Percentiles rank a stretch among this genome's conserved stretches.
Conservation (phyloP, 2,797 vertebrate genomes). For the Sebastes minor region DNA sequence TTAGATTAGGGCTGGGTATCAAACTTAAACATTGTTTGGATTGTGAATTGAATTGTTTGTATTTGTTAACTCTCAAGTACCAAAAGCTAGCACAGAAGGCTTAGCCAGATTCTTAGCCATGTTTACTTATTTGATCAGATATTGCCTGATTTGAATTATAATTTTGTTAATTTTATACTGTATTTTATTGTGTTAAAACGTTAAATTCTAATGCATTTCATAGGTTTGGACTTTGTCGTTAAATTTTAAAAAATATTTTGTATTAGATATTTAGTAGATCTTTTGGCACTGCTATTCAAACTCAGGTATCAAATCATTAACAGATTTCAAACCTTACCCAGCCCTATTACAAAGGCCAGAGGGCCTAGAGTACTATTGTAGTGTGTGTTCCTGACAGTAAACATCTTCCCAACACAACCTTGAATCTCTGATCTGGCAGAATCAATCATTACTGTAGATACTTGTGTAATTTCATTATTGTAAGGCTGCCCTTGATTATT, state of each 20-base stretch:
- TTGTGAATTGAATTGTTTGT: constrained; percentile 1
- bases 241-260: neutral
- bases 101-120: neutral
- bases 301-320: neutral
- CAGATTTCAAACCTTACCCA: constrained; percentile 30
- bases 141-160: constrained; percentile 20
- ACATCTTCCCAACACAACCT: neutral
- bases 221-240: neutral
- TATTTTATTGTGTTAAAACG: constrained; percentile 27
- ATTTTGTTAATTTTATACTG: constrained; percentile 55
- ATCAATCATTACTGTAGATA: constrained; percentile 30
- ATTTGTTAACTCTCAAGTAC: neutral
- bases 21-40: neutral
- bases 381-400: constrained; percentile 9
- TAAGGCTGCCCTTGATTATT: neutral
- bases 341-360: constrained; percentile 21
- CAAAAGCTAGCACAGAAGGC: neutral
- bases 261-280: neutral
- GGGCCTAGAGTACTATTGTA: neutral
- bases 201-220: neutral
- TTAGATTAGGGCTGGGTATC: constrained; percentile 21
- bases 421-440: neutral
- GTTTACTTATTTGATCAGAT: constrained; percentile 36
- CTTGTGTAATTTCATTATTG: neutral
- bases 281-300: constrained; percentile 9